phyloP scores from a whole-genome alignment of 2,888 invertebrate genomes.

The Eristalis pertinax region DNA sequence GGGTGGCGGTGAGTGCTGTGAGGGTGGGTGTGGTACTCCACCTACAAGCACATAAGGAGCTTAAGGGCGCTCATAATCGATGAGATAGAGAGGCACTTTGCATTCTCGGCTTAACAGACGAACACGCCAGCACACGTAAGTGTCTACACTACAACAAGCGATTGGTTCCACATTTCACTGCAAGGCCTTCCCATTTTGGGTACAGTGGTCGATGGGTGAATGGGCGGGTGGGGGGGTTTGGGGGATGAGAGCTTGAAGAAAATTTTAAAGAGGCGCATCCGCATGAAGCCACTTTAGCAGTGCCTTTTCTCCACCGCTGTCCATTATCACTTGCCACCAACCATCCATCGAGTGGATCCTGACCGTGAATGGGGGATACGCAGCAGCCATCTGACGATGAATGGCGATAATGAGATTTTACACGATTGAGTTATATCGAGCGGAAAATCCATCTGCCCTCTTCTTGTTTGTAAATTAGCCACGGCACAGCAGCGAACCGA shows the following conservation, averaged over 20 bases:
- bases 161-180: slow-evolving; percentile 35
- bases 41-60: slow-evolving; percentile 31
- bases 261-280: not conserved
- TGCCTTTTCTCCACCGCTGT: not conserved
- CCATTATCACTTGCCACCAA: slow-evolving; percentile 18
- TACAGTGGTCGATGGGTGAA: not conserved
- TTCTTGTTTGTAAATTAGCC: slow-evolving; percentile 3
- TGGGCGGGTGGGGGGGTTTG: not conserved
- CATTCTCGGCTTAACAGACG: slow-evolving; percentile 21
- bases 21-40: not conserved
- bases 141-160: not conserved
- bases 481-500: slow-evolving; percentile 31
- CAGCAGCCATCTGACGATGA: not conserved
- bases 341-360: slow-evolving; percentile 4
- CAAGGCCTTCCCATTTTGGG: not conserved
- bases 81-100: slow-evolving; percentile 48
- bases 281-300: slow-evolving; percentile 17
- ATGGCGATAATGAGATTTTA: slow-evolving; percentile 58
- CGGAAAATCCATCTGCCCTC: slow-evolving; percentile 14
- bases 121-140: slow-evolving; percentile 7
- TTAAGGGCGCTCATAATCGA: slow-evolving; percentile 50
- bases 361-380: slow-evolving; percentile 12
- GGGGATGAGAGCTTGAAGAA: not conserved
- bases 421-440: slow-evolving; percentile 44
- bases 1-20: not conserved